These are phyloP conservation scores for Coilia nasus DNA, from an alignment of 2,797 vertebrate genomes.

Conservation along the genomic window DNA sequence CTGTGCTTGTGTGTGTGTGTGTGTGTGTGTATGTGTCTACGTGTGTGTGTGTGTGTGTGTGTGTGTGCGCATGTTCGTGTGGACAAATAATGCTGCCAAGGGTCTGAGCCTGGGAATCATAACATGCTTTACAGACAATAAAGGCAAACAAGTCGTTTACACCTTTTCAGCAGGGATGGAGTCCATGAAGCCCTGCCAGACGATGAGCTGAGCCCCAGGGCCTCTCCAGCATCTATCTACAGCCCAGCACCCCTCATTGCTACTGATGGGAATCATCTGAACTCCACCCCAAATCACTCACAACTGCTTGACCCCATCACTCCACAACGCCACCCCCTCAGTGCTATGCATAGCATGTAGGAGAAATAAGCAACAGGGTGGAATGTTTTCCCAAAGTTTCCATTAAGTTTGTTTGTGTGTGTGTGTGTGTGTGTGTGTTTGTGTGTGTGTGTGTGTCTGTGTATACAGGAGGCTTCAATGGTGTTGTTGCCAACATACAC, in stretches of 20 bases:
- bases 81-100: not conserved
- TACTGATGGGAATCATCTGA: not conserved
- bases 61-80: not conserved
- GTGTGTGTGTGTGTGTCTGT: too few relatives aligned
- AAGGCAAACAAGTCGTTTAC: conserved; percentile 15
- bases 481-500: not conserved
- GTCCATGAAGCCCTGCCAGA: not conserved
- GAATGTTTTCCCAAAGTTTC: not conserved
- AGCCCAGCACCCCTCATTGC: not conserved
- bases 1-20: too few relatives aligned
- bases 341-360: not conserved
- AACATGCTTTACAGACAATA: conserved; percentile 19
- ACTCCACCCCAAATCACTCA: not conserved
- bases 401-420: not conserved
- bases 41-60: not conserved
- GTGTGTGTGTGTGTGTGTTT: not conserved
- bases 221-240: not conserved
- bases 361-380: not conserved
- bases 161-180: not conserved
- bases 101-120: not conserved
- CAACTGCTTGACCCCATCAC: not conserved
- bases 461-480: not conserved
- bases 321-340: not conserved
- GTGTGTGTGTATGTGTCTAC: too few relatives aligned
- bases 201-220: not conserved